These are phyloP conservation scores for Himalopsyche anomala DNA, from an alignment of 2,888 invertebrate species.

Conservation along the genomic window DNA sequence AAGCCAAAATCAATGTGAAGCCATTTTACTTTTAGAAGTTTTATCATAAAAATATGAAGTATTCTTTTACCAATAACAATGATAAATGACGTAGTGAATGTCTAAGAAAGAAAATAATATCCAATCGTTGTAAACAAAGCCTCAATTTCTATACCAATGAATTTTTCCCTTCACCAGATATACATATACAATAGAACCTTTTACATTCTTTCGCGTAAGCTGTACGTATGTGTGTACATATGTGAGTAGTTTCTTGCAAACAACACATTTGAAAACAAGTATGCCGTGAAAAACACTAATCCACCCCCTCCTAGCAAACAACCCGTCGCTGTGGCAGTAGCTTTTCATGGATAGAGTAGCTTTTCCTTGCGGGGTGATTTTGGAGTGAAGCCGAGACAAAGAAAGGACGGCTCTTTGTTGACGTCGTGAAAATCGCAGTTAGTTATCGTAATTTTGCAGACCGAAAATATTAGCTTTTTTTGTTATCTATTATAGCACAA, in stretches of 20 bases:
- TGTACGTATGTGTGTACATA: background rate
- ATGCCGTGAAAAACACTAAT: conserved; percentile 40
- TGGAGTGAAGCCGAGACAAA: conserved; percentile 35
- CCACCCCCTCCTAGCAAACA: background rate
- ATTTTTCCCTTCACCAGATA: background rate
- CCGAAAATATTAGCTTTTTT: background rate
- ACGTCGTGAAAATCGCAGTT: background rate
- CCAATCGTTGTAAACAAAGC: conserved; percentile 8
- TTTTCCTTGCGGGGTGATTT: conserved; percentile 8
- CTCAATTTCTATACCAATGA: background rate
- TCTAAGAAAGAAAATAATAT: background rate
- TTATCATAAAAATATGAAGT: no score
- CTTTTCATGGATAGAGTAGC: conserved; percentile 4
- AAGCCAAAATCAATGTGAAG: no score
- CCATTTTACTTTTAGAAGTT: no score
- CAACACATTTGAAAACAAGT: conserved; percentile 19
- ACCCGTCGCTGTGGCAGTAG: background rate
- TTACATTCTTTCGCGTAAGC: background rate
- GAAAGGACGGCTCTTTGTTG: background rate
- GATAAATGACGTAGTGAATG: no score
- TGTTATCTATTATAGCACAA: no score
- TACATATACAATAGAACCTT: background rate
- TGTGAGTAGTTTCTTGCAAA: conserved; percentile 17
- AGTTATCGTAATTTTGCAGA: background rate
- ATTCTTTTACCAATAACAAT: no score